These are phyloP conservation scores for Cephus nigrinus DNA, from an alignment of 2,888 invertebrate genomes.

Conservation along the genomic window DNA sequence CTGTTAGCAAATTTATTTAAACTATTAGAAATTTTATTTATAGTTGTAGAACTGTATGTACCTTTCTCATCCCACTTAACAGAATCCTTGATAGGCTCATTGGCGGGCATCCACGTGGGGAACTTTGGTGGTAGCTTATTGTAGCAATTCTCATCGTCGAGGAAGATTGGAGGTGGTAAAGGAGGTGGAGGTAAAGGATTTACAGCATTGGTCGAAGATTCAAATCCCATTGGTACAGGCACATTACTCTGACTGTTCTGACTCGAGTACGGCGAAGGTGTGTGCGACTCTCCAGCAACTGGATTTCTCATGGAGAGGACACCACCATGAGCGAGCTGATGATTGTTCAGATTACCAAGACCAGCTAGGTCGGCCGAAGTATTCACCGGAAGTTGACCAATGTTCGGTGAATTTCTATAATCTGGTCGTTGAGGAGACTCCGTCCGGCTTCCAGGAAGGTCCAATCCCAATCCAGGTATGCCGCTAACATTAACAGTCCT, in stretches of 20 bases:
- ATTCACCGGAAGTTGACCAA: constrained; percentile 53
- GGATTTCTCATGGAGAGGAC: constrained; percentile 50
- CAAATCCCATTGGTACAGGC: constrained; percentile 43
- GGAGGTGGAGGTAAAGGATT: constrained; percentile 63
- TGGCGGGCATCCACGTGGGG: constrained; percentile 64
- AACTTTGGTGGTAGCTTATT: constrained; percentile 66
- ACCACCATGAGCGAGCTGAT: constrained; percentile 57
- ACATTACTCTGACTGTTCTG: constrained; percentile 60
- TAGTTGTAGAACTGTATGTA: constrained; percentile 20
- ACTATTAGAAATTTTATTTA: neutral
- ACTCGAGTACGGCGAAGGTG: constrained; percentile 61
- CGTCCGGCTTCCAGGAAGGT: constrained; percentile 44
- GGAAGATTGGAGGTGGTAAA: constrained; percentile 62
- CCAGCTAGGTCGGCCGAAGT: constrained; percentile 41
- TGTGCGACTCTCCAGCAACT: constrained; percentile 54
- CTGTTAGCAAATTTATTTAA: neutral
- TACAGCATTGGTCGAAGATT: constrained; percentile 37
- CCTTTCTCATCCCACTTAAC: constrained; percentile 61
- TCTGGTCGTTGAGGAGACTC: constrained; percentile 50
- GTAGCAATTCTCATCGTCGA: constrained; percentile 63
- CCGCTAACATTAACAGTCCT: constrained; percentile 44
- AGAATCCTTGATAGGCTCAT: constrained; percentile 53
- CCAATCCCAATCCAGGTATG: constrained; percentile 61
- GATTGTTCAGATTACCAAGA: constrained; percentile 43
- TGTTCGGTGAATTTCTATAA: constrained; percentile 68